Conservation (phyloP, 2,888 invertebrate species). For the Lithophane ornitopus region DNA sequence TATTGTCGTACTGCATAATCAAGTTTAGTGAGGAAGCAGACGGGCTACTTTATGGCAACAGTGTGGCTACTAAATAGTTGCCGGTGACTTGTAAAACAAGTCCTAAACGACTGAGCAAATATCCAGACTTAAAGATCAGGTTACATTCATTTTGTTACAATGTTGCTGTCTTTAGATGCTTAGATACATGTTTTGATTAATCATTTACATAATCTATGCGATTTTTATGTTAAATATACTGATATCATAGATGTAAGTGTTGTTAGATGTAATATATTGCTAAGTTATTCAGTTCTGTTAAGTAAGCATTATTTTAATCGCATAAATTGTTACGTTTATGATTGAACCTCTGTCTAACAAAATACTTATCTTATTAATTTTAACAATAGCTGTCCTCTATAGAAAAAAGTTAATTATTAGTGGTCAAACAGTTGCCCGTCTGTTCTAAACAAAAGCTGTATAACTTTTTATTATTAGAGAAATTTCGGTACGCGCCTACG, state of each 20-base stretch:
- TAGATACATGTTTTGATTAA: not conserved
- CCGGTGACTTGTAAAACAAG: not conserved
- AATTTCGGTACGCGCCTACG: constrained; percentile 62
- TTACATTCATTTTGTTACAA: constrained; percentile 5
- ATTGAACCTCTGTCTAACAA: not conserved
- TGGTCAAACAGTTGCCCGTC: constrained; percentile 46
- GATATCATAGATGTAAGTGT: not conserved
- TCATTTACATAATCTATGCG: constrained; percentile 19
- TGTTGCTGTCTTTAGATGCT: constrained; percentile 13
- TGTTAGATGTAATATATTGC: not conserved
- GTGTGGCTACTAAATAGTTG: constrained; percentile 42
- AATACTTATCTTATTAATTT: not conserved
- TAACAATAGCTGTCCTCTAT: fast-evolving
- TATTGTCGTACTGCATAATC: constrained; percentile 67
- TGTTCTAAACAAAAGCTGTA: constrained; percentile 29
- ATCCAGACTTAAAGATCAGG: not conserved
- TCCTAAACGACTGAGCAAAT: not conserved
- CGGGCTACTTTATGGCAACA: constrained; percentile 52
- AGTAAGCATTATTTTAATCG: not conserved
- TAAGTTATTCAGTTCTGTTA: not conserved
- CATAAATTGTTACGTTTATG: not conserved
- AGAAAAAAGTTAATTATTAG: not conserved
- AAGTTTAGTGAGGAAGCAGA: constrained; percentile 45
- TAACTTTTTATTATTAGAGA: constrained; percentile 65
- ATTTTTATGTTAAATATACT: not conserved